Conservation (phyloP, 2,888 invertebrate species). For the Melanophora roralis region DNA sequence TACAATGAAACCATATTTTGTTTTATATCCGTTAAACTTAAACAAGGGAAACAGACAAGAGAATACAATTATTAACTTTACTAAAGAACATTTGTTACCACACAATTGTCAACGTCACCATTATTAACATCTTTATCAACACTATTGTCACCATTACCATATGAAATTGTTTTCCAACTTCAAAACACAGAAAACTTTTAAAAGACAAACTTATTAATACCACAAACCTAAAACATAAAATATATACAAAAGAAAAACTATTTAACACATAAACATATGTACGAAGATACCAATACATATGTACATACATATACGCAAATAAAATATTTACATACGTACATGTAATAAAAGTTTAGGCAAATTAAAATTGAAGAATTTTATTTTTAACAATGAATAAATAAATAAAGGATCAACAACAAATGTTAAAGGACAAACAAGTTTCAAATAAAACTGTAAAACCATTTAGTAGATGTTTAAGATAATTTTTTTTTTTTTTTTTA, state of each 20-base stretch:
- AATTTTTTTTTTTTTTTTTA: too few species aligned
- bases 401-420: background rate
- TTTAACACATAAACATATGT: background rate
- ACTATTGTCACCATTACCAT: conserved; percentile 16
- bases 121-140: background rate
- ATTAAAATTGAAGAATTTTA: background rate
- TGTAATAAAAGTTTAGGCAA: conserved; percentile 27
- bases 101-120: background rate
- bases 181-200: background rate
- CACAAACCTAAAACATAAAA: conserved; percentile 16
- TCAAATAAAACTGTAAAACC: too few species aligned
- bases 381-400: background rate
- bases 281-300: background rate
- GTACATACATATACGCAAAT: background rate
- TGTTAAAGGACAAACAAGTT: too few species aligned
- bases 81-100: background rate
- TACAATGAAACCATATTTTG: too few species aligned
- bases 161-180: conserved; percentile 30
- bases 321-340: background rate
- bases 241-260: background rate
- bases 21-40: too few species aligned
- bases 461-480: too few species aligned
- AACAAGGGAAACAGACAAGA: conserved; percentile 5
- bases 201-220: background rate
- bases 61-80: conserved; percentile 33